Conservation (phyloP, 2,888 invertebrate species). For the Odontocerum albicorne region DNA sequence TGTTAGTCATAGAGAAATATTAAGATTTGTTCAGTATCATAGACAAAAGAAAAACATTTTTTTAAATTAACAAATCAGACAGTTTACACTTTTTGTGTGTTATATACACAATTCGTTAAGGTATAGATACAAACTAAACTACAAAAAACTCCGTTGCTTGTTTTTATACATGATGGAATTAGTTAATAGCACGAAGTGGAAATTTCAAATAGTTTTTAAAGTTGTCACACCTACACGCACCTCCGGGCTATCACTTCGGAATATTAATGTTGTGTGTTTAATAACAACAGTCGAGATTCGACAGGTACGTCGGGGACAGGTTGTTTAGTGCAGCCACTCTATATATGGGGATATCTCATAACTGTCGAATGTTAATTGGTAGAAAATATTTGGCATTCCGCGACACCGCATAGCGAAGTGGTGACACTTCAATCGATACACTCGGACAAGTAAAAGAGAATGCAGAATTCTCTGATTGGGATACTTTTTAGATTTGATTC, state of each 20-base stretch:
- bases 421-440: constrained; percentile 2
- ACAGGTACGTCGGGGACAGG: too few species aligned
- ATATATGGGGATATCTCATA: constrained; percentile 7
- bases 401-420: background rate
- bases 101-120: too few species aligned
- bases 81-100: too few species aligned
- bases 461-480: background rate
- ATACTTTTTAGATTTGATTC: too few species aligned
- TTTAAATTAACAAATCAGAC: too few species aligned
- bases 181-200: too few species aligned
- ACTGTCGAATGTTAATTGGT: constrained; percentile 3
- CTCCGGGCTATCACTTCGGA: background rate
- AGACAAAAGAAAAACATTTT: too few species aligned
- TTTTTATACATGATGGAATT: too few species aligned
- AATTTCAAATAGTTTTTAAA: constrained; percentile 1
- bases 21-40: too few species aligned
- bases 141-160: too few species aligned
- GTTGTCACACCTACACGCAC: constrained; percentile 5
- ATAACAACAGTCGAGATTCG: background rate
- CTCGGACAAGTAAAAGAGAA: background rate
- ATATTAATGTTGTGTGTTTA: background rate
- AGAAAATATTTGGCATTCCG: constrained; percentile 12
- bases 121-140: too few species aligned
- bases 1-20: too few species aligned
- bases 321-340: background rate